Evolutionary conservation across 2,797 vertebrate species (phyloP), one percentile per base, ranked within the genome.

Genomic region (Novumbra hubbsi): DNA sequence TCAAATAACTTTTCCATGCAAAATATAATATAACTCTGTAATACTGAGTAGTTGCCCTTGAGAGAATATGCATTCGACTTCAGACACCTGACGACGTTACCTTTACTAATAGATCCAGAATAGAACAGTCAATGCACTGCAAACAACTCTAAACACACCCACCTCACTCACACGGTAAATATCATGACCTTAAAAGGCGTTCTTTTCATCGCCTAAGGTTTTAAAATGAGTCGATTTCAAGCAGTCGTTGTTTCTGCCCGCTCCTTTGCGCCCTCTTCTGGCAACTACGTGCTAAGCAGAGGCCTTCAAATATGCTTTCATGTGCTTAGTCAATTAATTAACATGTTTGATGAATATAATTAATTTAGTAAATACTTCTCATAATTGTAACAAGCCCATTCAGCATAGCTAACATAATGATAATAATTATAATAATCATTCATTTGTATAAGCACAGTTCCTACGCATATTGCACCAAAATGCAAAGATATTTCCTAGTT

Each of bases 171-270:
- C 76, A 78, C 12, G 24, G 77, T 72, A 38, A 75, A 82, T 80
- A 87, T 89, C 85, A 93, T 94, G 92, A 89, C 93, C 92, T 92
- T 93, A 93, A 91, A 93, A 93, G 92, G 93, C 85, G 80, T 80
- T 90, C n/a, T n/a, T 86, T 91, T 91, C 84, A 66, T 83, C 49
- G 85, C 80, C 75, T 85, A 76, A 82, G 73, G 72, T 73, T 80
- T 78, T 76, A 73, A 71, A 68, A 70, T 63, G 73, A 81, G 81
- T 62, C 41, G 38, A 27, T 12, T 38, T n/a, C 17, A 15, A 30
- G 4, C 19, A 38, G 30, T 17, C 16, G 41, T 70, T 15, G 28
- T 69, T 11, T 66, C 45, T 15, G 0, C 27, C 12, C 72, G 70
- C 73, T 79, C 78, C 4, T 9, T 68, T 70, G 83, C 84, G 68